A percentile compares a stretch with the other conserved stretches of the same genome.
Evolutionary conservation across 2,888 invertebrate species (phyloP).

Genomic region (Trimorus sp.): DNA sequence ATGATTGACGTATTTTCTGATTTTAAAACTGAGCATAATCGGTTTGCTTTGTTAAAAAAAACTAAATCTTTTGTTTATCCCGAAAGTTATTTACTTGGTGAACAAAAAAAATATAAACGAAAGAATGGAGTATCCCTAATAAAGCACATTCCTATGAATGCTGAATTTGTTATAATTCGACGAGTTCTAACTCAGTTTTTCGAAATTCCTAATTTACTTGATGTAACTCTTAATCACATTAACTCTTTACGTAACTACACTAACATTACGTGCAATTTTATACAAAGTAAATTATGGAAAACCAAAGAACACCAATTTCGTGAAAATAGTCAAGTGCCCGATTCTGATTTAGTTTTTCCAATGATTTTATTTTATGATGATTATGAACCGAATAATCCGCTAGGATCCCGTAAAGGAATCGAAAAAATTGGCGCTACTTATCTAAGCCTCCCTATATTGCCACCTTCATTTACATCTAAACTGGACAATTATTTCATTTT

Average conservation of each 20-base stretch:
- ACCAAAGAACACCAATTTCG: constrained; percentile 12
- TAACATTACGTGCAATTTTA: constrained; percentile 42
- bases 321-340: not conserved
- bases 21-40: constrained; percentile 8
- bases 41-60: constrained; percentile 2
- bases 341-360: constrained; percentile 9
- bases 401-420: constrained; percentile 60
- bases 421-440: constrained; percentile 63
- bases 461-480: constrained; percentile 57
- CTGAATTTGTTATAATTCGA: constrained; percentile 38
- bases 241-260: constrained; percentile 16
- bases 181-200: constrained; percentile 44
- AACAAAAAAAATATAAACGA: constrained; percentile 15
- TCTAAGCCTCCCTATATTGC: constrained; percentile 53
- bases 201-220: constrained; percentile 37
- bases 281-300: constrained; percentile 54
- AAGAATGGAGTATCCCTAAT: constrained; percentile 23
- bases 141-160: constrained; percentile 23
- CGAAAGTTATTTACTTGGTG: constrained; percentile 13
- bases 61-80: constrained; percentile 6
- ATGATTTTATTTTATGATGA: constrained; percentile 54
- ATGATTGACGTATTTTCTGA: not conserved
- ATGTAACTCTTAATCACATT: constrained; percentile 51
- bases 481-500: constrained; percentile 62
- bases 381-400: constrained; percentile 62